Evolutionary conservation across 2,797 vertebrate species (phyloP).

Genomic region (Odontamblyopus lacepedii): DNA sequence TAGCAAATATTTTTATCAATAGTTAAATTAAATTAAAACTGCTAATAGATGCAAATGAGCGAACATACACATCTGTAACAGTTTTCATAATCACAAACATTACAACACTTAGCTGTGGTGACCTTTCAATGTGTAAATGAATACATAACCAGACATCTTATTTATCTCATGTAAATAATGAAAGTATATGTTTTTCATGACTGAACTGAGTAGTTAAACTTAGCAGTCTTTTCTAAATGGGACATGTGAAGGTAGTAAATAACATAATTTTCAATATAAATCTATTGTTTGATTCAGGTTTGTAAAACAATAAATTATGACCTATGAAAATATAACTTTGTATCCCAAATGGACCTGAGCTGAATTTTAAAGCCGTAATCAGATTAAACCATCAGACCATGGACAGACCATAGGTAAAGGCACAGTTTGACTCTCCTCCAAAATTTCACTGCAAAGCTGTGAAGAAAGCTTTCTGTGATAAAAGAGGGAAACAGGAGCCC

Average conservation of each 20-base stretch:
- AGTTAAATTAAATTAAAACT: background rate
- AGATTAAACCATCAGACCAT: conserved; percentile 56
- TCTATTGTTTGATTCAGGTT: conserved; percentile 53
- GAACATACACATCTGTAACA: conserved; percentile 9
- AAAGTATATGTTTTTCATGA: conserved; percentile 28
- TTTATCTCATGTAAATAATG: conserved; percentile 36
- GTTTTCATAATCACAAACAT: conserved; percentile 19
- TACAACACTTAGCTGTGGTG: conserved; percentile 15
- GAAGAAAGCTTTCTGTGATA: conserved; percentile 23
- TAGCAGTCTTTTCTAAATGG: conserved; percentile 20
- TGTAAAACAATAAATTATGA: conserved; percentile 56
- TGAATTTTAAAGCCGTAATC: conserved; percentile 76
- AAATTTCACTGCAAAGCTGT: conserved; percentile 19
- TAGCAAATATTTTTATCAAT: background rate
- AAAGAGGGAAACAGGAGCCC: conserved; percentile 15
- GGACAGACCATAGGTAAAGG: conserved; percentile 57
- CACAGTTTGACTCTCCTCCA: conserved; percentile 47
- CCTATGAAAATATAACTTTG: conserved; percentile 72
- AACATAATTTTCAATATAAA: conserved; percentile 56
- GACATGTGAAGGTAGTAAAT: conserved; percentile 43
- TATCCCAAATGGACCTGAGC: conserved; percentile 72
- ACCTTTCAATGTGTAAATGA: conserved; percentile 43
- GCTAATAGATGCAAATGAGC: conserved; percentile 11
- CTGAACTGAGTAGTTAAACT: conserved; percentile 30
- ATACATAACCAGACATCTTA: conserved; percentile 25